These are phyloP conservation scores for Acanthosepion lycidas DNA, from an alignment of 2,888 invertebrate species.

Conservation along the genomic window DNA sequence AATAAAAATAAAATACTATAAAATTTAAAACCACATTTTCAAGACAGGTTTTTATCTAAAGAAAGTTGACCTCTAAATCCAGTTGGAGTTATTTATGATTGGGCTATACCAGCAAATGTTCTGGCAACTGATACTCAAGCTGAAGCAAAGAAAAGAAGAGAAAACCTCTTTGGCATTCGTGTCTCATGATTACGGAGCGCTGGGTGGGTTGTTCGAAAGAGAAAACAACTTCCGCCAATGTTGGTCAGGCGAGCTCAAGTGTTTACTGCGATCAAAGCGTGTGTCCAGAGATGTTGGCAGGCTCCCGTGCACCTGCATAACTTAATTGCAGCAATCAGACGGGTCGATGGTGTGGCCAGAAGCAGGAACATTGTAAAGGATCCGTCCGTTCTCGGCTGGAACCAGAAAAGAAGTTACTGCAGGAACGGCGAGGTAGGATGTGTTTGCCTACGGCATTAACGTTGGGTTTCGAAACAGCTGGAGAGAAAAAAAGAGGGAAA, in stretches of 20 bases:
- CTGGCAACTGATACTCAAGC: neutral
- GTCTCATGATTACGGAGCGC: neutral
- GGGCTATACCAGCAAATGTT: neutral
- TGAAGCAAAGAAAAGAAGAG: neutral
- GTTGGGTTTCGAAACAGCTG: neutral
- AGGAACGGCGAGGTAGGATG: neutral
- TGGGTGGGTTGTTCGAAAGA: neutral
- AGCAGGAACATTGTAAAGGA: neutral
- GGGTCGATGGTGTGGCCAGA: neutral
- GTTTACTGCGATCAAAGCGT: neutral
- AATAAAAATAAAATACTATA: no score
- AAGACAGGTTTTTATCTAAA: neutral
- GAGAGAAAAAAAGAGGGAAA: neutral
- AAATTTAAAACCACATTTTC: no score
- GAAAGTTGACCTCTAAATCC: neutral
- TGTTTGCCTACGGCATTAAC: neutral
- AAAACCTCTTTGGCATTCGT: neutral
- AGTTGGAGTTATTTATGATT: neutral
- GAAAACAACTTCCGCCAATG: neutral
- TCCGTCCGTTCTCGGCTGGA: neutral
- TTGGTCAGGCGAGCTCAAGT: constrained; percentile 33
- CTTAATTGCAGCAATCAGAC: constrained; percentile 33
- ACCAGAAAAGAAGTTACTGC: neutral
- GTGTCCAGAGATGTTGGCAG: constrained; percentile 22
- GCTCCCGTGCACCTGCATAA: neutral